These are phyloP conservation scores for Potorous gilbertii DNA, from an alignment of 2,797 vertebrate genomes.

Conservation along the genomic window DNA sequence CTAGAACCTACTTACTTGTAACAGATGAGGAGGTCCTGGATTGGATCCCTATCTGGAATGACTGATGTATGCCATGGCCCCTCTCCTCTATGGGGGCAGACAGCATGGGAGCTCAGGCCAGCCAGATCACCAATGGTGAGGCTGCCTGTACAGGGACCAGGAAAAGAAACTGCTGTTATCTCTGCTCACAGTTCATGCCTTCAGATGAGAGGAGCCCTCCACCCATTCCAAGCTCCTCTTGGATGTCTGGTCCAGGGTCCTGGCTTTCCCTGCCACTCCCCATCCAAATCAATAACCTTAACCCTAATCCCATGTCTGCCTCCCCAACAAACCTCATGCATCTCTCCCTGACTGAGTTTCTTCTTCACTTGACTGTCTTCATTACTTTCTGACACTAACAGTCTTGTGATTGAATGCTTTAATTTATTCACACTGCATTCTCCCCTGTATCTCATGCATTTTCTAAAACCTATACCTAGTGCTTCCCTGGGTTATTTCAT, in stretches of 20 bases:
- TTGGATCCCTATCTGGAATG: background rate
- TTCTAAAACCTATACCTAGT: conserved; percentile 48
- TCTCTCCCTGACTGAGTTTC: conserved; percentile 24
- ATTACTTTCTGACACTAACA: conserved; percentile 55
- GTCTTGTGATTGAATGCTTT: conserved; percentile 48
- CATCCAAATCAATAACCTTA: background rate
- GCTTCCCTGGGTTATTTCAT: conserved; percentile 49
- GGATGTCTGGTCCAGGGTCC: background rate
- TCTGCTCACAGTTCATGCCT: background rate
- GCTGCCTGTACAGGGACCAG: background rate
- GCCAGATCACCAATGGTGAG: background rate
- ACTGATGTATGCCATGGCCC: background rate
- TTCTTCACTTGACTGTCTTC: conserved; percentile 52
- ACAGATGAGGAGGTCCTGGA: background rate
- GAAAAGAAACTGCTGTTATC: background rate
- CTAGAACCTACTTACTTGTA: background rate
- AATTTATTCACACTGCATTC: conserved; percentile 26
- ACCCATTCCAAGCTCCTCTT: background rate
- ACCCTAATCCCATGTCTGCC: conserved; percentile 12
- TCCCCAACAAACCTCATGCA: background rate
- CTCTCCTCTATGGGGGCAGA: background rate
- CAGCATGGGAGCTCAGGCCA: background rate
- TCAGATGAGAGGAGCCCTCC: background rate
- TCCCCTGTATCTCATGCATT: conserved; percentile 7
- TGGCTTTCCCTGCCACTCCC: background rate